phyloP scores from a whole-genome alignment of 2,797 vertebrate species.

The Synaphobranchus kaupii region DNA sequence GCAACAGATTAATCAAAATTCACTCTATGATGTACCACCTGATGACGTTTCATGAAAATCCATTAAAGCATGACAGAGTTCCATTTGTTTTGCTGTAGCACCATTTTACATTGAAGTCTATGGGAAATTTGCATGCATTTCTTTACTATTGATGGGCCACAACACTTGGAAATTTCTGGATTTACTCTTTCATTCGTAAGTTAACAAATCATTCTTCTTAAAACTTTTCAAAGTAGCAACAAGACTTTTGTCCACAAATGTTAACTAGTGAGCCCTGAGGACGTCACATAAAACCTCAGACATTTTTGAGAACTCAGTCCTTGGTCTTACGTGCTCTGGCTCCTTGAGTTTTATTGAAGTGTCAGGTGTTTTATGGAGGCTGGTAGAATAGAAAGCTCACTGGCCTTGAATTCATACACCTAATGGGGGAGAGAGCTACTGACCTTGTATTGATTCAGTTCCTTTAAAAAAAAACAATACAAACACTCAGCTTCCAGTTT shows the following conservation, averaged over 20 bases:
- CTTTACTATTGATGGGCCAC: too few relatives aligned
- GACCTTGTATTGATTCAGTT: not conserved
- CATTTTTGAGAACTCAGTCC: not conserved
- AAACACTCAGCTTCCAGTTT: conserved; percentile 4
- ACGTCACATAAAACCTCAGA: conserved; percentile 6
- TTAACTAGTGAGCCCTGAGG: not conserved
- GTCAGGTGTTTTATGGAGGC: not conserved
- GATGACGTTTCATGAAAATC: too few relatives aligned
- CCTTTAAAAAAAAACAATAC: conserved; percentile 20
- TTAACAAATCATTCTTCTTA: not conserved
- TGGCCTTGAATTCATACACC: conserved; percentile 14
- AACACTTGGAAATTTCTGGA: not conserved
- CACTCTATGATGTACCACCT: too few relatives aligned
- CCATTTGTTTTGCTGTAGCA: too few relatives aligned
- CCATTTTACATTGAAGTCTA: too few relatives aligned
- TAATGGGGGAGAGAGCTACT: not conserved
- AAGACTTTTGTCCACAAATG: not conserved
- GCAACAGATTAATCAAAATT: too few relatives aligned
- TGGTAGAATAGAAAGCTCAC: not conserved
- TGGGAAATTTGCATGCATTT: too few relatives aligned
- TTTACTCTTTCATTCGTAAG: not conserved
- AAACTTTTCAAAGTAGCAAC: conserved; percentile 5
- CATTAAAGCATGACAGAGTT: too few relatives aligned
- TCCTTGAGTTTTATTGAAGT: not conserved
- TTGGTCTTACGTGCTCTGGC: not conserved